Evolutionary conservation across 2,888 invertebrate species (phyloP).

Genomic region (Hyposoter didymator): DNA sequence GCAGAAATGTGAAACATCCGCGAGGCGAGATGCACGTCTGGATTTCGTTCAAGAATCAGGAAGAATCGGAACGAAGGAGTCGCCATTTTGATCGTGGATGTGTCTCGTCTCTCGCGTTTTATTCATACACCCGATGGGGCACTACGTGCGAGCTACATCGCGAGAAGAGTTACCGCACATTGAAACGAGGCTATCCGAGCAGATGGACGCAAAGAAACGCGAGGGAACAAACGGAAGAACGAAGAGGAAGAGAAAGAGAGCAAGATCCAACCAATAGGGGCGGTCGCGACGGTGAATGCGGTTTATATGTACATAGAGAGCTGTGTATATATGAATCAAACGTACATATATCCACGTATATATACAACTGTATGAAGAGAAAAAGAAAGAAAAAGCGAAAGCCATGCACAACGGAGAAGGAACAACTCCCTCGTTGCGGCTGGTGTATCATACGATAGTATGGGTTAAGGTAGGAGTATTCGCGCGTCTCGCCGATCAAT

Average conservation of each 20-base stretch:
- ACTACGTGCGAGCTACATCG: neutral
- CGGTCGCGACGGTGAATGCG: slow-evolving; percentile 41
- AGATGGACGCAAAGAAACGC: slow-evolving; percentile 53
- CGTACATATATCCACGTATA: slow-evolving; percentile 3
- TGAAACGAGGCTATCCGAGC: slow-evolving; percentile 53
- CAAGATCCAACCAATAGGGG: slow-evolving; percentile 45
- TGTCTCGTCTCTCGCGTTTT: slow-evolving; percentile 26
- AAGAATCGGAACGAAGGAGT: slow-evolving; percentile 72
- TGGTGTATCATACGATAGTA: slow-evolving; percentile 52
- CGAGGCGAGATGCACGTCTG: too few relatives aligned
- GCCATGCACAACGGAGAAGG: slow-evolving; percentile 70
- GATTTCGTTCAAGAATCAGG: neutral
- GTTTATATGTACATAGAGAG: neutral
- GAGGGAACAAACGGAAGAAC: slow-evolving; percentile 38
- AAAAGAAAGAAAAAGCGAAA: slow-evolving; percentile 53
- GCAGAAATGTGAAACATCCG: slow-evolving; percentile 7
- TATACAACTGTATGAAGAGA: slow-evolving; percentile 21
- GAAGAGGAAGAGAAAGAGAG: slow-evolving; percentile 42
- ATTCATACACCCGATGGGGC: neutral
- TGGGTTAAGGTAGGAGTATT: slow-evolving; percentile 75
- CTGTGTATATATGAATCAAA: neutral
- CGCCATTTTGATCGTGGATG: slow-evolving; percentile 79
- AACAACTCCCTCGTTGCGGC: slow-evolving; percentile 63
- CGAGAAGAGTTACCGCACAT: slow-evolving; percentile 41
- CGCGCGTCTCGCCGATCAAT: slow-evolving; percentile 83